phyloP scores from a whole-genome alignment of 2,113 vertebrate genomes.

The Crypturellus undulatus region DNA sequence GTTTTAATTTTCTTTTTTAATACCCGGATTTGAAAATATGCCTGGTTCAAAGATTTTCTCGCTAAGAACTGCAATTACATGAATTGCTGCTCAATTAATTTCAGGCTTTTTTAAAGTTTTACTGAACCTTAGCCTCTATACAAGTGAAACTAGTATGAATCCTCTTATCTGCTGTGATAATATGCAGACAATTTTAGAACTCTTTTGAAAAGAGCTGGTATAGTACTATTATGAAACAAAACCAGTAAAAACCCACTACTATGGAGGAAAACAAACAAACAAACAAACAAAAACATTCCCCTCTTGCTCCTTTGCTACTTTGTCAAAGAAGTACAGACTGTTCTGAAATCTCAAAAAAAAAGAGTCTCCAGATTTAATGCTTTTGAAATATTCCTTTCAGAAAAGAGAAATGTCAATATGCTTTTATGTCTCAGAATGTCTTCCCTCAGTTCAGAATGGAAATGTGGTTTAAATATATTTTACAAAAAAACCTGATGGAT shows the following conservation, averaged over 20 bases:
- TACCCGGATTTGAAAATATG: neutral
- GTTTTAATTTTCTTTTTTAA: fast-evolving
- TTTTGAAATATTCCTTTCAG: neutral
- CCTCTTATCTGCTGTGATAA: neutral
- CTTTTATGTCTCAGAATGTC: neutral
- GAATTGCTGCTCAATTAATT: neutral
- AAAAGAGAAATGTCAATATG: neutral
- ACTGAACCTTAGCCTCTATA: neutral
- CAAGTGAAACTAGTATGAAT: neutral
- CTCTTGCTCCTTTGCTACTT: neutral
- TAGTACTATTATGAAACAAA: neutral
- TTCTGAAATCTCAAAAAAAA: neutral
- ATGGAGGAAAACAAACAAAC: too few species aligned
- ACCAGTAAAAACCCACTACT: neutral
- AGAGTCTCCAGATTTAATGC: neutral
- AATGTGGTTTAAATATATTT: fast-evolving
- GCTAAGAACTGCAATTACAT: neutral
- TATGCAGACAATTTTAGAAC: neutral
- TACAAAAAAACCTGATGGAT: neutral
- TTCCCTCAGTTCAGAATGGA: neutral
- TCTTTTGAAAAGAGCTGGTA: neutral
- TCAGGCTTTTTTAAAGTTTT: neutral
- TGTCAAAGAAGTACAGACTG: neutral
- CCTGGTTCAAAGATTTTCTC: neutral
- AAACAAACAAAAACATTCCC: neutral